A percentile compares a stretch with the other conserved stretches of the same genome.
These are phyloP conservation scores for Loxodonta africana DNA, from an alignment of 2,113 vertebrate species.

Conservation along the genomic window DNA sequence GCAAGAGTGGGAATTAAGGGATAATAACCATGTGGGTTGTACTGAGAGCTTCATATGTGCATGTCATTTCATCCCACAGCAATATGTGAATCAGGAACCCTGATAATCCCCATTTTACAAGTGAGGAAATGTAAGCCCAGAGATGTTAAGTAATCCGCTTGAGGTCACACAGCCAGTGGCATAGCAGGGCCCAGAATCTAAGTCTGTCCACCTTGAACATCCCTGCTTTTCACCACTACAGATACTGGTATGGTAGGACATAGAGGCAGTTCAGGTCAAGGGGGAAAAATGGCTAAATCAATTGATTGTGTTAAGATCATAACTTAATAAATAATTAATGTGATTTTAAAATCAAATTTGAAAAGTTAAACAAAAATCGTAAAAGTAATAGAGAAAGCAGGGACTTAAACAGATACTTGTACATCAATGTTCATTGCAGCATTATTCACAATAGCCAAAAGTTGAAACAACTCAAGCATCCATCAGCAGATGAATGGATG, in stretches of 20 bases:
- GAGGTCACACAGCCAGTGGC: too few species aligned
- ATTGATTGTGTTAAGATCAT: neutral
- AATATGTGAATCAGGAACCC: neutral
- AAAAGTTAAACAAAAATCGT: neutral
- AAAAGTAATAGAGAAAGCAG: neutral
- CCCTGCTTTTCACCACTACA: neutral
- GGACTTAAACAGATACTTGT: neutral
- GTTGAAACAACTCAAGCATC: neutral
- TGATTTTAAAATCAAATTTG: slow-evolving; percentile 6
- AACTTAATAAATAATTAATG: neutral
- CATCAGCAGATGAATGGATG: neutral
- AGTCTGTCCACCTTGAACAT: neutral
- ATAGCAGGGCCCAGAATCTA: neutral
- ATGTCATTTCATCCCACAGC: too few species aligned
- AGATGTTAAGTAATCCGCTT: neutral
- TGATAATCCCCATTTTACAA: neutral
- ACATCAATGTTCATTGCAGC: neutral
- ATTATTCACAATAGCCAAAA: neutral
- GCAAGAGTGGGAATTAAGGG: too few species aligned
- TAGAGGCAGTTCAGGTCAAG: neutral
- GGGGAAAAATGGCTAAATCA: neutral
- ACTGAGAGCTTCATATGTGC: neutral
- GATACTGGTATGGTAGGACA: rapidly evolving
- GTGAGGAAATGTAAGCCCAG: neutral
- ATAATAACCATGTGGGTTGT: too few species aligned